These are phyloP conservation scores for Drosophila kambysellisi DNA, from an alignment of 2,888 invertebrate genomes.

Conservation along the genomic window DNA sequence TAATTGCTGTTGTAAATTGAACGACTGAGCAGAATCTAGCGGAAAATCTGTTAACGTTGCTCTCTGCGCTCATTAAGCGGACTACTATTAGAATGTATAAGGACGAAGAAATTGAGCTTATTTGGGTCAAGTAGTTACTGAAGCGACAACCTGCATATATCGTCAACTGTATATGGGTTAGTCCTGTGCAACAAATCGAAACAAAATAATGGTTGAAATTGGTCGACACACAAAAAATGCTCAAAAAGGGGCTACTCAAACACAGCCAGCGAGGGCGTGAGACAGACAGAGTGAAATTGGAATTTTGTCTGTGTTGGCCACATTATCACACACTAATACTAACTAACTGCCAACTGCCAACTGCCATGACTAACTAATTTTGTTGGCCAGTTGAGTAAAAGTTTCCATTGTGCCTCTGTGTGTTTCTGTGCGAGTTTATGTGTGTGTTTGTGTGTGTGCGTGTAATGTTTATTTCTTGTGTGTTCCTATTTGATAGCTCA, in stretches of 20 bases:
- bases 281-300: conserved; percentile 27
- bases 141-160: conserved; percentile 32
- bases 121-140: conserved; percentile 68
- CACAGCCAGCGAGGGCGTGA: not conserved
- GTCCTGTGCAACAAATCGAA: conserved; percentile 50
- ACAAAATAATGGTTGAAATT: not conserved
- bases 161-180: conserved; percentile 29
- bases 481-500: conserved; percentile 23
- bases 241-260: not conserved
- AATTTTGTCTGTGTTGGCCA: conserved; percentile 21
- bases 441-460: not conserved
- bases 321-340: conserved; percentile 37
- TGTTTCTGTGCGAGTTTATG: not conserved
- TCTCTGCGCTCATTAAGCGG: not conserved
- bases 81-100: conserved; percentile 20
- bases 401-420: not conserved
- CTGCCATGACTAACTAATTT: conserved; percentile 46
- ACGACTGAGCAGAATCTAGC: not conserved
- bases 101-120: conserved; percentile 29
- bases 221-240: not conserved
- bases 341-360: conserved; percentile 13
- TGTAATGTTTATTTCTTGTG: conserved; percentile 18
- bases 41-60: not conserved
- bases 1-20: conserved; percentile 1
- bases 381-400: conserved; percentile 31